These are phyloP conservation scores for Drosophila oshimai DNA, from an alignment of 1,140 invertebrate species.

Conservation along the genomic window DNA sequence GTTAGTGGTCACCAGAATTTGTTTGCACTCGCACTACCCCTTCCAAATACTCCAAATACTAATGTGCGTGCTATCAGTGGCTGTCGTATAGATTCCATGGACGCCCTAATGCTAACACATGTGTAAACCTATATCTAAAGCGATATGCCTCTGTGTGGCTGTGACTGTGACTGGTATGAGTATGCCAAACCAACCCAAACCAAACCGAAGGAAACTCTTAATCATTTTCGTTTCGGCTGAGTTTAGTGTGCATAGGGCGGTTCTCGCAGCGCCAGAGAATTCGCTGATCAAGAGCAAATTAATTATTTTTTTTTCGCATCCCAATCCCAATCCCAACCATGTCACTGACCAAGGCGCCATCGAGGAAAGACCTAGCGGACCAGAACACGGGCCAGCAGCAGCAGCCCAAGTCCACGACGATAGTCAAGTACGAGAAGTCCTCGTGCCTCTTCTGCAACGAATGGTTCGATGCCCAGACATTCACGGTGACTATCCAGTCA, in stretches of 20 bases:
- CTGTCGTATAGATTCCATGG: conserved; percentile 19
- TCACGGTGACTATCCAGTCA: conserved; percentile 81
- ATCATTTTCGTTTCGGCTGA: conserved; percentile 45
- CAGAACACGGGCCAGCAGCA: conserved; percentile 25
- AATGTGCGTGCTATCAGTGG: conserved; percentile 11
- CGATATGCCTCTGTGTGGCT: conserved; percentile 1
- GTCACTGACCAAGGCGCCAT: conserved; percentile 33
- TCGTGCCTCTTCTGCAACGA: conserved; percentile 87
- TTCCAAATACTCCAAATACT: neutral
- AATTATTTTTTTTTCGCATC: neutral
- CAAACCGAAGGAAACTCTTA: conserved; percentile 50
- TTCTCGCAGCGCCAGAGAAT: conserved; percentile 17
- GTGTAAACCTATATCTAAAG: conserved; percentile 12
- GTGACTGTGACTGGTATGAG: conserved; percentile 15
- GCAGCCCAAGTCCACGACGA: conserved; percentile 62
- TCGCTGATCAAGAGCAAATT: neutral
- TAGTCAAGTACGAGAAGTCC: conserved; percentile 82
- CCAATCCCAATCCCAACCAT: conserved; percentile 2
- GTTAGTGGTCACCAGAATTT: conserved; percentile 30
- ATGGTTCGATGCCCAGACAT: conserved; percentile 84
- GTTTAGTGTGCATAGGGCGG: conserved; percentile 65
- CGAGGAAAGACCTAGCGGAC: neutral
- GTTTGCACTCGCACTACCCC: neutral
- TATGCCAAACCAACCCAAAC: no score
- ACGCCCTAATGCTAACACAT: neutral